Conservation (phyloP, 2,113 vertebrate genomes). For the Notarius quadriscutis region DNA sequence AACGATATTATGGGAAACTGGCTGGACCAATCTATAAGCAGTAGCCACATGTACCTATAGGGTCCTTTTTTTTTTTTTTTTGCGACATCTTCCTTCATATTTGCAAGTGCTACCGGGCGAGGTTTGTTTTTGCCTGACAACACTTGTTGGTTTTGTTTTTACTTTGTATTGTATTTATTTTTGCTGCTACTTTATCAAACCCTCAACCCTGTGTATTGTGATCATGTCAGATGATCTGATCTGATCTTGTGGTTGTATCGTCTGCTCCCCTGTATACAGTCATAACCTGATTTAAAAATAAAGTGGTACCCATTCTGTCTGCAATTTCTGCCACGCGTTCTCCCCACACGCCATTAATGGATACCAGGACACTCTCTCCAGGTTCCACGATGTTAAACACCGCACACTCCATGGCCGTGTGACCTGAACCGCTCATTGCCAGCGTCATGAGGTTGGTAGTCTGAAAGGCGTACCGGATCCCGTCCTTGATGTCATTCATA, state of each 20-base stretch:
- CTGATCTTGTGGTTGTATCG: background rate
- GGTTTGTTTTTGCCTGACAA: too few species aligned
- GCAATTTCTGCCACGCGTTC: constrained; percentile 83
- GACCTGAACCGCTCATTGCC: constrained; percentile 86
- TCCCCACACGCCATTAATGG: constrained; percentile 89
- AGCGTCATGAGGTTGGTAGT: constrained; percentile 85
- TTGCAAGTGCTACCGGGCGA: too few species aligned
- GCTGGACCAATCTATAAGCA: too few species aligned
- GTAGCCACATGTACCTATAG: too few species aligned
- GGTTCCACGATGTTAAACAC: constrained; percentile 84
- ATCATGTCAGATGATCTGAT: background rate
- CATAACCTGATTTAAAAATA: background rate
- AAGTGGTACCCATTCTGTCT: constrained; percentile 80
- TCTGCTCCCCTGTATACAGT: background rate
- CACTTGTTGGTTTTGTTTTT: too few species aligned
- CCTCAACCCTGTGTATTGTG: background rate
- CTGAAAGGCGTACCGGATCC: constrained; percentile 93
- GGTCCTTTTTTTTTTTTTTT: too few species aligned
- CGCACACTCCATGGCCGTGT: constrained; percentile 90
- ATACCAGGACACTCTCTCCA: constrained; percentile 80
- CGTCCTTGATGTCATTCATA: constrained; percentile 93
- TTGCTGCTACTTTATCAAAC: background rate
- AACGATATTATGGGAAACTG: too few species aligned
- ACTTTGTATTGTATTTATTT: background rate
- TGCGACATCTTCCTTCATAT: too few species aligned